Conservation (phyloP, 1,140 invertebrate species). For the Rhyacophila brunnea region DNA sequence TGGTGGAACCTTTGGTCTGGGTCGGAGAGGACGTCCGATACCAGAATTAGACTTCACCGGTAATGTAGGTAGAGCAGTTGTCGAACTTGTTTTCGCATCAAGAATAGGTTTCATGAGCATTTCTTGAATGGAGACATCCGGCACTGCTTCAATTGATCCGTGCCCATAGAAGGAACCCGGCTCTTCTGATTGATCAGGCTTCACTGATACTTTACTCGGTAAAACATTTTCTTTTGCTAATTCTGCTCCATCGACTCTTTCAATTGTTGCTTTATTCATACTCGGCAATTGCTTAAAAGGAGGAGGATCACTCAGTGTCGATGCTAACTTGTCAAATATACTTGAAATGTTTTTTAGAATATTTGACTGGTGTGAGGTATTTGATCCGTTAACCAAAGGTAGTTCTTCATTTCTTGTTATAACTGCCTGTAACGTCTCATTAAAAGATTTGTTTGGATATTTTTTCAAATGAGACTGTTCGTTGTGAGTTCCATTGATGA, state of each 20-base stretch:
- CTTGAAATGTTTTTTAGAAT: conserved; percentile 23
- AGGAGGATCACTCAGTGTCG: conserved; percentile 16
- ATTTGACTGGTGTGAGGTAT: conserved; percentile 10
- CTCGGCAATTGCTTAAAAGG: background rate
- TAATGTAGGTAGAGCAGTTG: conserved; percentile 55
- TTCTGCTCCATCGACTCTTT: background rate
- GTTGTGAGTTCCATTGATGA: conserved; percentile 49
- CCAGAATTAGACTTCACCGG: conserved; percentile 64
- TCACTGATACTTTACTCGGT: too few species aligned
- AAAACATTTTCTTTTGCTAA: background rate
- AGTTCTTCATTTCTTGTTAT: conserved; percentile 50
- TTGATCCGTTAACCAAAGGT: background rate
- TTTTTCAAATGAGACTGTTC: conserved; percentile 44
- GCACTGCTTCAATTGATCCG: conserved; percentile 43
- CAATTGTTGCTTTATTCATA: conserved; percentile 1
- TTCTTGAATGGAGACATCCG: conserved; percentile 40
- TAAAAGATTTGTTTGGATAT: conserved; percentile 49
- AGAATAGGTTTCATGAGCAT: conserved; percentile 35
- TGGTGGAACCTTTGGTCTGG: conserved; percentile 47
- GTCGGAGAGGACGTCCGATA: conserved; percentile 55
- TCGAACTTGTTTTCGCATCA: conserved; percentile 40
- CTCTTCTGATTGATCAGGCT: conserved; percentile 3
- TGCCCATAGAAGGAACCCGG: conserved; percentile 33
- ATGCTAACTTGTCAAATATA: conserved; percentile 29
- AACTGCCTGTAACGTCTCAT: conserved; percentile 54